Percentiles rank a stretch among this genome's conserved stretches.
Evolutionary conservation across 2,888 invertebrate genomes (phyloP).

Genomic region (Lycophotia porphyrea): DNA sequence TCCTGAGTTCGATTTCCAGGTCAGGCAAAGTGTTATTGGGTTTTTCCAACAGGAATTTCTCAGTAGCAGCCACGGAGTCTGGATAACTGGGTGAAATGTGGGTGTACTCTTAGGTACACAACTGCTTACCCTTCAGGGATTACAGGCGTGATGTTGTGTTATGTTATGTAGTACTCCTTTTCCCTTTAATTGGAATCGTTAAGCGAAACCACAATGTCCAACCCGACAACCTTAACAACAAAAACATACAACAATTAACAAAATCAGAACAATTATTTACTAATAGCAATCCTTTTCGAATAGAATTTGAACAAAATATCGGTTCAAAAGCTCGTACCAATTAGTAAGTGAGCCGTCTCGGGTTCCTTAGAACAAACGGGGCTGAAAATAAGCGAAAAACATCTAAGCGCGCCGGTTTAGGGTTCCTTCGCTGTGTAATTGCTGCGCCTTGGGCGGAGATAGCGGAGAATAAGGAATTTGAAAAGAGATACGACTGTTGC

Average conservation of each 20-base stretch:
- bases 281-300: slow-evolving; percentile 71
- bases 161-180: not conserved
- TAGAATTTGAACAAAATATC: slow-evolving; percentile 73
- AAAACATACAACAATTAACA: slow-evolving; percentile 41
- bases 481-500: slow-evolving; percentile 15
- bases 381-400: slow-evolving; percentile 84
- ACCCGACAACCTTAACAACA: not conserved
- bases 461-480: slow-evolving; percentile 64
- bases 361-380: slow-evolving; percentile 79
- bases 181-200: not conserved
- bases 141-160: too few species aligned
- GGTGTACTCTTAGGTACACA: too few species aligned
- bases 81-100: too few species aligned
- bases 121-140: too few species aligned
- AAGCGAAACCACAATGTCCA: not conserved
- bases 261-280: slow-evolving; percentile 58
- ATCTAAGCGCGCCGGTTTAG: slow-evolving; percentile 82
- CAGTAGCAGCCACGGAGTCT: too few species aligned
- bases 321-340: slow-evolving; percentile 80
- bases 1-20: too few species aligned
- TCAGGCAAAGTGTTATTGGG: too few species aligned
- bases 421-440: slow-evolving; percentile 83
- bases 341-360: slow-evolving; percentile 84
- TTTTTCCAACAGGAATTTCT: too few species aligned
- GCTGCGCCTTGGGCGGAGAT: slow-evolving; percentile 79